Conservation (phyloP, 2,888 invertebrate genomes). For the Tillus elongatus region DNA sequence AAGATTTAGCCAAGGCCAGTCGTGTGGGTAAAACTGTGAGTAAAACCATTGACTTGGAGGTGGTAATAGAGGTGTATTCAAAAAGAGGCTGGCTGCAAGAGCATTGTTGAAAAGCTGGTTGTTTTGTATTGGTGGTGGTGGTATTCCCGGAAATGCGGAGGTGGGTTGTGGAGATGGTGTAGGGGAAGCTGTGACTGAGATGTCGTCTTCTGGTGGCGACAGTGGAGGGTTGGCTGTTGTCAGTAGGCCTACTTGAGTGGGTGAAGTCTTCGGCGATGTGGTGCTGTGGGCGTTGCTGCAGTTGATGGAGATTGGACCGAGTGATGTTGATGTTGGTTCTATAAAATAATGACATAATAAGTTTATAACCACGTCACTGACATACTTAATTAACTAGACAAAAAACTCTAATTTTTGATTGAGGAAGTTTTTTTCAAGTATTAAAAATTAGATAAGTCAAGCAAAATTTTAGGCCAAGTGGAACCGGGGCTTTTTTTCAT, state of each 20-base stretch:
- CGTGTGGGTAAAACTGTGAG: conserved; percentile 65
- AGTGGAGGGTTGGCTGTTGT: conserved; percentile 45
- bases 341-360: conserved; percentile 16
- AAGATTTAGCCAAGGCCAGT: conserved; percentile 57
- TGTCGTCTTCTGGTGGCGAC: conserved; percentile 52
- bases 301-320: conserved; percentile 42
- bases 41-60: conserved; percentile 72
- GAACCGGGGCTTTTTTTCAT: no score
- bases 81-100: conserved; percentile 61
- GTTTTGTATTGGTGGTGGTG: conserved; percentile 35
- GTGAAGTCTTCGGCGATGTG: conserved; percentile 59
- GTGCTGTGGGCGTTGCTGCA: conserved; percentile 57
- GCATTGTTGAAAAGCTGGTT: conserved; percentile 48
- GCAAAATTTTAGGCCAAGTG: no score
- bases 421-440: no score
- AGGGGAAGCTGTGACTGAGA: conserved; percentile 56
- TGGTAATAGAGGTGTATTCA: conserved; percentile 65
- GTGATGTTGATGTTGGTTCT: conserved; percentile 38
- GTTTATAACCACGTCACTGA: conserved; percentile 2
- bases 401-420: no score
- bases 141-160: conserved; percentile 35
- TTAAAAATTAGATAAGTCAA: no score
- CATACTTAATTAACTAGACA: no score
- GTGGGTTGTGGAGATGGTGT: conserved; percentile 48
- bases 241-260: conserved; percentile 39